These are phyloP conservation scores for Naja naja DNA, from an alignment of 2,113 vertebrate species.

Conservation along the genomic window DNA sequence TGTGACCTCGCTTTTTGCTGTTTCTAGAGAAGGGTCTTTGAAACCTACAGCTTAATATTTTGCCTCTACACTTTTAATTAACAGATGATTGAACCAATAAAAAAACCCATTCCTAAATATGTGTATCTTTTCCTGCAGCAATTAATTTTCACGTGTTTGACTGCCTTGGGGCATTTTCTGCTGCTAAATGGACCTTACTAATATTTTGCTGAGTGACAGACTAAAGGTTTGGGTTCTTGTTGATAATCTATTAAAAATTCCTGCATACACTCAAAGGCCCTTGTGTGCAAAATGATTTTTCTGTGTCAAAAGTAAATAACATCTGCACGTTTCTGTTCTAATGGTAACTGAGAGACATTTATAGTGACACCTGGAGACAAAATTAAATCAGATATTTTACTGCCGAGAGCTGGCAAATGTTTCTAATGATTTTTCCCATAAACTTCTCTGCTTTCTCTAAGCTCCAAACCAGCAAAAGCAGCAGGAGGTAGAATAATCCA, in stretches of 20 bases:
- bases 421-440: conserved; percentile 13
- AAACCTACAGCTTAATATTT: neutral
- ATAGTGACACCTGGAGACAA: neutral
- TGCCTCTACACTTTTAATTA: neutral
- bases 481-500: neutral
- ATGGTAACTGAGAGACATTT: neutral
- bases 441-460: neutral
- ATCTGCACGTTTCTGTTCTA: neutral
- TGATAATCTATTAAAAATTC: neutral
- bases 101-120: neutral
- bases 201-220: neutral
- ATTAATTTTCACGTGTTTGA: neutral
- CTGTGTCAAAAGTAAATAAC: neutral
- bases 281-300: neutral
- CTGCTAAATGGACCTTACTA: neutral
- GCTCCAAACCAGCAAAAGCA: conserved; percentile 6
- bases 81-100: neutral
- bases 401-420: conserved; percentile 3
- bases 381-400: conserved; percentile 20
- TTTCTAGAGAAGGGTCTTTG: neutral
- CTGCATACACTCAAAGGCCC: neutral
- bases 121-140: neutral
- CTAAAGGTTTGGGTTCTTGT: neutral
- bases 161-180: neutral
- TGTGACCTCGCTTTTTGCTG: neutral